These are phyloP conservation scores for Eulemur rufifrons DNA, from an alignment of 2,113 vertebrate species.

Conservation along the genomic window DNA sequence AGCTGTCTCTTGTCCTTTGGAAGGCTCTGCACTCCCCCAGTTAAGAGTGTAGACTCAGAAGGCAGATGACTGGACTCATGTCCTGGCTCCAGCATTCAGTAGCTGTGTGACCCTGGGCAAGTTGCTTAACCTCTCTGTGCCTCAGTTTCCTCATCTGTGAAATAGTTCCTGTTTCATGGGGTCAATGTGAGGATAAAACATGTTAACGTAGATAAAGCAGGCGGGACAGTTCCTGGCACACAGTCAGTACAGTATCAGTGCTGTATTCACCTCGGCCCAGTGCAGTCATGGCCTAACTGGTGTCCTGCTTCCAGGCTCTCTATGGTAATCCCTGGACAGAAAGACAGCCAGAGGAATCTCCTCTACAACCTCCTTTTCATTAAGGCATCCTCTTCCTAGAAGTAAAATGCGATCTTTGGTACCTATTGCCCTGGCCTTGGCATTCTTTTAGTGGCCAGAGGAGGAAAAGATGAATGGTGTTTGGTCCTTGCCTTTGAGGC, in stretches of 20 bases:
- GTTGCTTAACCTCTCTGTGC: neutral
- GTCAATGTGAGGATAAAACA: neutral
- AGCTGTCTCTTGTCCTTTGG: neutral
- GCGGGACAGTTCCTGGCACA: neutral
- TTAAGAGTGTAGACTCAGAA: neutral
- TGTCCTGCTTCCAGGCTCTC: neutral
- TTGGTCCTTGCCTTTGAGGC: neutral
- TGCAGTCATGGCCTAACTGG: neutral
- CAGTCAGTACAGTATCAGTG: neutral
- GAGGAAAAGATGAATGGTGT: neutral
- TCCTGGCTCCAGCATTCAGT: neutral
- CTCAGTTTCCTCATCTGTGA: neutral
- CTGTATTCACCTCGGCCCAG: neutral
- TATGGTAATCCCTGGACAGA: neutral
- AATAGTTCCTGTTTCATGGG: neutral
- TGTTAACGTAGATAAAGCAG: neutral
- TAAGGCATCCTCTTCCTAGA: neutral
- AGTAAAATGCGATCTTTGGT: neutral
- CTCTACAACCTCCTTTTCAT: neutral
- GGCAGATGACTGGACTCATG: neutral
- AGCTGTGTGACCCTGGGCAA: constrained; percentile 4
- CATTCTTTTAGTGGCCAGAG: neutral
- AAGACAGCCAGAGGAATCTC: neutral
- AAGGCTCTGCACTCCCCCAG: neutral
- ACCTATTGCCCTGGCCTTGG: neutral